Conservation (phyloP, 2,888 invertebrate species). For the Trilocha varians region DNA sequence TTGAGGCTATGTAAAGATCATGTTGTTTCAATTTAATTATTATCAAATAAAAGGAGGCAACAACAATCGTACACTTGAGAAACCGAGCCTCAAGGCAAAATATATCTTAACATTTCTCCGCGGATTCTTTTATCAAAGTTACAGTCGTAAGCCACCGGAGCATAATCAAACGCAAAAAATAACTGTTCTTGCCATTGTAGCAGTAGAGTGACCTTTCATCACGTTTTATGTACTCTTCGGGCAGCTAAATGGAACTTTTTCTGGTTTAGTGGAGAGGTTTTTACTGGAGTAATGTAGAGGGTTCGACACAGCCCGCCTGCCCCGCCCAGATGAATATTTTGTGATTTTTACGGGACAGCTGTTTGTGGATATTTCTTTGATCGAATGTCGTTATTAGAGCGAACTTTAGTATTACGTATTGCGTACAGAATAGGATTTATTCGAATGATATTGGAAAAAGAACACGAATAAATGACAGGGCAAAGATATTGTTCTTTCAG, state of each 20-base stretch:
- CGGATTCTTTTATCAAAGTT: neutral
- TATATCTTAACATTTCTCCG: neutral
- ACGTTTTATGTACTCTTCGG: conserved; percentile 40
- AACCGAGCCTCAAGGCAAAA: no score
- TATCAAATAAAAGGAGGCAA: no score
- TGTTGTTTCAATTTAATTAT: no score
- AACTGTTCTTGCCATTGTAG: conserved; percentile 28
- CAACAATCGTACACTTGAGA: no score
- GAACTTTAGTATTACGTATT: neutral
- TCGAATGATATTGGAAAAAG: neutral
- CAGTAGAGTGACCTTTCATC: conserved; percentile 36
- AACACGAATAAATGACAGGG: neutral
- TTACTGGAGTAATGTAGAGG: conserved; percentile 25
- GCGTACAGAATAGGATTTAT: neutral
- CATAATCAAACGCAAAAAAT: conserved; percentile 24
- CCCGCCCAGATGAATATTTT: conserved; percentile 26
- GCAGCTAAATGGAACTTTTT: conserved; percentile 41
- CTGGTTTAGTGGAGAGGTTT: conserved; percentile 33
- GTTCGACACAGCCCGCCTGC: conserved; percentile 10
- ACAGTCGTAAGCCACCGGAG: conserved; percentile 15
- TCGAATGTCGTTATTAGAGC: conserved; percentile 21
- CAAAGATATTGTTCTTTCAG: no score
- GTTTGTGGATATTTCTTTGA: conserved; percentile 12
- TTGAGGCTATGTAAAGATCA: no score
- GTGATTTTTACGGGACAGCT: conserved; percentile 26